Conservation (phyloP, 37 sponge, comb jelly and placozoan species). For the Bolinopsis microptera region DNA sequence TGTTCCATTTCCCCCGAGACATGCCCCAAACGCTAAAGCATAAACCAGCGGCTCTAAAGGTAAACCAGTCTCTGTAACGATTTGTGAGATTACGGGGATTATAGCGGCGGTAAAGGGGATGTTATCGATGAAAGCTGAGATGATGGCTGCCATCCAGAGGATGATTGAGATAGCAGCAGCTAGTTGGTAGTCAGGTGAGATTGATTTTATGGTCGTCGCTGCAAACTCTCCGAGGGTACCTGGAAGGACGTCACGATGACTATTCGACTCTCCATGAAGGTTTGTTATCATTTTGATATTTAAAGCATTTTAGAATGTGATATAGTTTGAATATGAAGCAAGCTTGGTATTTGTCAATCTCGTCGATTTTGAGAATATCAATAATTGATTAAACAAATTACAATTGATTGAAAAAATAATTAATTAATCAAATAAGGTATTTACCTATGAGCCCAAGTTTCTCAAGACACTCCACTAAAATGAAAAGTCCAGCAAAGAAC, state of each 20-base stretch:
- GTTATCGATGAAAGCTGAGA: constrained; percentile 97
- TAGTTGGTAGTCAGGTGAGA: constrained; percentile 71
- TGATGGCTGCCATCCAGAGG: constrained; percentile 93
- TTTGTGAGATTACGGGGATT: constrained; percentile 89
- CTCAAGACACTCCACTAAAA: constrained; percentile 81
- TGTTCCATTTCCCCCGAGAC: constrained; percentile 98
- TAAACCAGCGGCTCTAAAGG: constrained; percentile 87
- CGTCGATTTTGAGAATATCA: no score
- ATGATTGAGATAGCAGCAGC: constrained; percentile 86
- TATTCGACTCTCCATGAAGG: no score
- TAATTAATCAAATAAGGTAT: not conserved
- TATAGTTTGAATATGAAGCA: no score
- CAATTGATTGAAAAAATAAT: no score
- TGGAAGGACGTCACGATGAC: no score
- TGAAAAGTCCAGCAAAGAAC: constrained; percentile 95
- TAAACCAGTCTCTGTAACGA: constrained; percentile 68
- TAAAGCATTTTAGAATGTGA: no score
- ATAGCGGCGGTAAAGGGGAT: constrained; percentile 98
- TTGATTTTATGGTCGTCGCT: not conserved
- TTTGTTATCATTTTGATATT: no score
- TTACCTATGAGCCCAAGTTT: constrained; percentile 65
- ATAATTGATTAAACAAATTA: no score
- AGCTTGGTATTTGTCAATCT: no score
- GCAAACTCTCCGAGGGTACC: constrained; percentile 7
- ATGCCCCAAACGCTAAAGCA: constrained; percentile 96